Evolutionary conservation across 1,140 invertebrate genomes (phyloP).

Genomic region (Spodoptera frugiperda): DNA sequence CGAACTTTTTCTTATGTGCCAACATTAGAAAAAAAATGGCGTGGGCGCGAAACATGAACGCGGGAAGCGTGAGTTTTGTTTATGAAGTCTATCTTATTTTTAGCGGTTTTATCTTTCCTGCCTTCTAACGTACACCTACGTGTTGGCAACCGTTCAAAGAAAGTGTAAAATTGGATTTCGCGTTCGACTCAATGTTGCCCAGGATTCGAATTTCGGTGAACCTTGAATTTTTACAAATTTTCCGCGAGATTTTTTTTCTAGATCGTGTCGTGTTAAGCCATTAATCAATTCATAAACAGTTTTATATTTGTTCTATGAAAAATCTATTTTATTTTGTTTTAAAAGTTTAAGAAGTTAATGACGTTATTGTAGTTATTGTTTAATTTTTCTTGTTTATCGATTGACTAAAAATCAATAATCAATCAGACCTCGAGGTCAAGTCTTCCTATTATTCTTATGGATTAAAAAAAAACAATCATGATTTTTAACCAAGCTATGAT

Average conservation of each 20-base stretch:
- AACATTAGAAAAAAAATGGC: slow-evolving; percentile 56
- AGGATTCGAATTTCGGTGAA: slow-evolving; percentile 58
- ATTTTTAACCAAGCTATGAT: no score
- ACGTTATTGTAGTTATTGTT: no score
- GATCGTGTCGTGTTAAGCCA: no score
- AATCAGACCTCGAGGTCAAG: no score
- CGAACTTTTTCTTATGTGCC: slow-evolving; percentile 47
- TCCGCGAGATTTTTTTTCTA: not conserved
- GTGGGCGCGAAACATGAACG: slow-evolving; percentile 57
- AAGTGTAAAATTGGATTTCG: slow-evolving; percentile 78
- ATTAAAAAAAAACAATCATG: no score
- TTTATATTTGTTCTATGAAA: no score
- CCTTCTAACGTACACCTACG: slow-evolving; percentile 77
- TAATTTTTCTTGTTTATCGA: no score
- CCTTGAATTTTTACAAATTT: slow-evolving; percentile 45
- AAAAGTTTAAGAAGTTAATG: no score
- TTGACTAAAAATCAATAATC: no score
- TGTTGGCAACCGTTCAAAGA: slow-evolving; percentile 78
- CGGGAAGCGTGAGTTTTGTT: slow-evolving; percentile 76
- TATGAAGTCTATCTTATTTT: slow-evolving; percentile 79
- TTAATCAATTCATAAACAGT: no score
- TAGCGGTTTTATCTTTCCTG: slow-evolving; percentile 79
- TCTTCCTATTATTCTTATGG: no score
- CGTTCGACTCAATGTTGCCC: slow-evolving; percentile 54
- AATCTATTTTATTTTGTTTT: no score